Percentiles rank a stretch among this genome's conserved stretches.
phyloP scores from a whole-genome alignment of 2,888 invertebrate species.

The Polydrusus tereticollis region DNA sequence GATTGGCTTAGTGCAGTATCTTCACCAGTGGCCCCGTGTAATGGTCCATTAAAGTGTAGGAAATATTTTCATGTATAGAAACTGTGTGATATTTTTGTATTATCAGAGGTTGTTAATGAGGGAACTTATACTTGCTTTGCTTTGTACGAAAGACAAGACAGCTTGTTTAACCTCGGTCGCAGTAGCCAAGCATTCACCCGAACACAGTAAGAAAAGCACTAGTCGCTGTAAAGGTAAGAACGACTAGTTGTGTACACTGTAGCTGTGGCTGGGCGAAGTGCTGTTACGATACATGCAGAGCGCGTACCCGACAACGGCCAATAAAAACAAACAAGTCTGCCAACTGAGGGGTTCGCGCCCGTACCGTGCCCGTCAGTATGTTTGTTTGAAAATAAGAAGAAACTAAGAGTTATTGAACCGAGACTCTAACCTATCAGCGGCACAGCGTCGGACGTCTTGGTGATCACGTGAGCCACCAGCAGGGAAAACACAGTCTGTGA shows the following conservation, averaged over 20 bases:
- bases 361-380: slow-evolving; percentile 58
- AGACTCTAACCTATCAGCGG: slow-evolving; percentile 91
- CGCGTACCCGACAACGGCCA: slow-evolving; percentile 56
- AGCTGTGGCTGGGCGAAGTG: slow-evolving; percentile 66
- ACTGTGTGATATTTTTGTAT: neutral
- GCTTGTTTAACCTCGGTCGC: slow-evolving; percentile 64
- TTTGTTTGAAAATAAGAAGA: slow-evolving; percentile 63
- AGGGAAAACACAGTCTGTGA: slow-evolving; percentile 99
- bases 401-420: slow-evolving; percentile 56
- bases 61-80: neutral
- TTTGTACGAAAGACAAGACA: slow-evolving; percentile 23
- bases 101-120: neutral
- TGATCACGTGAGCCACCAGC: slow-evolving; percentile 99
- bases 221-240: slow-evolving; percentile 49
- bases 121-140: slow-evolving; percentile 16
- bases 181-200: slow-evolving; percentile 62
- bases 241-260: slow-evolving; percentile 61
- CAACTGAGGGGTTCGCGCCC: slow-evolving; percentile 54
- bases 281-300: slow-evolving; percentile 65
- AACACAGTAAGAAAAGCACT: slow-evolving; percentile 60
- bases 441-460: slow-evolving; percentile 99
- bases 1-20: too few species aligned
- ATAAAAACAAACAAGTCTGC: slow-evolving; percentile 22
- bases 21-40: too few species aligned
- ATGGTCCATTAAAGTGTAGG: too few species aligned